phyloP scores from a whole-genome alignment of 2,888 invertebrate species.

The Carterocephalus palaemon region DNA sequence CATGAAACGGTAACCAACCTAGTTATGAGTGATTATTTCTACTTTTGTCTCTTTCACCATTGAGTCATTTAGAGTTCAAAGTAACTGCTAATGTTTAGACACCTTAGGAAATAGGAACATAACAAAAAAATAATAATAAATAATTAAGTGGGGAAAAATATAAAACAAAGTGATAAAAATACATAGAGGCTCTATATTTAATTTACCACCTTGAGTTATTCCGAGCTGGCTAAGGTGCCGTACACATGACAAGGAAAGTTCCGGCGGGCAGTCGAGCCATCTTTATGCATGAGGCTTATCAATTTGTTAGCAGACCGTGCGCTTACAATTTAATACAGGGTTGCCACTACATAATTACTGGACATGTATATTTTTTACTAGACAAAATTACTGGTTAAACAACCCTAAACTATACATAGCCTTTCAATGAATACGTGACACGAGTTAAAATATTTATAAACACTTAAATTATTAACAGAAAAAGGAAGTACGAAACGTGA shows the following conservation, averaged over 20 bases:
- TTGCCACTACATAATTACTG: constrained; percentile 53
- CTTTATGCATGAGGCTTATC: constrained; percentile 67
- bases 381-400: constrained; percentile 20
- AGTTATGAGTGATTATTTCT: no score
- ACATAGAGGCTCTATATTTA: constrained; percentile 16
- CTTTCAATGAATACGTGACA: constrained; percentile 14
- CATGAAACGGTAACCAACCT: no score
- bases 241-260: constrained; percentile 49
- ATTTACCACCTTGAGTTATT: constrained; percentile 21
- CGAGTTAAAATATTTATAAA: constrained; percentile 22
- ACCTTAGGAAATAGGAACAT: no score
- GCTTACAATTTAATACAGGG: constrained; percentile 56
- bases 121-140: constrained; percentile 12
- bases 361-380: constrained; percentile 24
- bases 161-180: constrained; percentile 22
- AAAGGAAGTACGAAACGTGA: constrained; percentile 1
- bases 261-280: constrained; percentile 40
- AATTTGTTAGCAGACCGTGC: constrained; percentile 50
- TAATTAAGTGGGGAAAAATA: constrained; percentile 19
- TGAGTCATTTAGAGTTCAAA: no score
- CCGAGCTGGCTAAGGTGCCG: constrained; percentile 8
- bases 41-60: no score
- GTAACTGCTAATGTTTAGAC: no score
- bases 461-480: constrained; percentile 4
- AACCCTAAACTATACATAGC: constrained; percentile 13